Percentiles rank a stretch among this genome's conserved stretches.
These are phyloP conservation scores for Oreochromis spilurus DNA, from an alignment of 2,113 vertebrate genomes.

Conservation along the genomic window DNA sequence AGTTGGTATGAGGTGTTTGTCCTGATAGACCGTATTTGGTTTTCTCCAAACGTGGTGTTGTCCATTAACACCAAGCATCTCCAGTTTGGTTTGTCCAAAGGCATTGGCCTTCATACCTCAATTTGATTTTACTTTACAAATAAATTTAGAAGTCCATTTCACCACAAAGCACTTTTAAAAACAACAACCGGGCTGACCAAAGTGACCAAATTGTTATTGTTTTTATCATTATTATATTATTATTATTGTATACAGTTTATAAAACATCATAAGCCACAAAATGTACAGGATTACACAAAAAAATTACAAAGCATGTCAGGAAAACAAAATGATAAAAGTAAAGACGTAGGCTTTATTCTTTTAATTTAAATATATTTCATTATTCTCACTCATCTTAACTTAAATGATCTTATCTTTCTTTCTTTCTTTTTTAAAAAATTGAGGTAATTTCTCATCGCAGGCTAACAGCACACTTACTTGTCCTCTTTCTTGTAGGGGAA, in stretches of 20 bases:
- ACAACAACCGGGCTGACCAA: neutral
- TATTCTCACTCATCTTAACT: neutral
- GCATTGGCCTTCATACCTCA: neutral
- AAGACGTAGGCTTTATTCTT: neutral
- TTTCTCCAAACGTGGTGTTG: neutral
- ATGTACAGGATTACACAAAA: neutral
- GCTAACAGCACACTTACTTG: neutral
- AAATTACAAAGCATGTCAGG: neutral
- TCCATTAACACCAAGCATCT: neutral
- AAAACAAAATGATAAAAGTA: neutral
- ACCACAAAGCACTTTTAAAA: neutral
- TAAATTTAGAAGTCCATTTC: neutral
- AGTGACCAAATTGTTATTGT: neutral
- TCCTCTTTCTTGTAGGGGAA: neutral
- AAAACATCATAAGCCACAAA: neutral
- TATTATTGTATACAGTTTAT: neutral
- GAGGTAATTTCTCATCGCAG: neutral
- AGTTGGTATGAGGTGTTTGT: neutral
- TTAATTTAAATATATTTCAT: neutral
- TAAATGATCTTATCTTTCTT: neutral
- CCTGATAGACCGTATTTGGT: neutral
- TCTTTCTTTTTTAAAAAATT: neutral
- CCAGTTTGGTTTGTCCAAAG: neutral
- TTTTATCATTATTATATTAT: too few species aligned
- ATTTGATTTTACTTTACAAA: neutral